Base-by-base conservation (phyloP, 2,797 vertebrate genomes). In the Helostoma temminkii region DNA sequence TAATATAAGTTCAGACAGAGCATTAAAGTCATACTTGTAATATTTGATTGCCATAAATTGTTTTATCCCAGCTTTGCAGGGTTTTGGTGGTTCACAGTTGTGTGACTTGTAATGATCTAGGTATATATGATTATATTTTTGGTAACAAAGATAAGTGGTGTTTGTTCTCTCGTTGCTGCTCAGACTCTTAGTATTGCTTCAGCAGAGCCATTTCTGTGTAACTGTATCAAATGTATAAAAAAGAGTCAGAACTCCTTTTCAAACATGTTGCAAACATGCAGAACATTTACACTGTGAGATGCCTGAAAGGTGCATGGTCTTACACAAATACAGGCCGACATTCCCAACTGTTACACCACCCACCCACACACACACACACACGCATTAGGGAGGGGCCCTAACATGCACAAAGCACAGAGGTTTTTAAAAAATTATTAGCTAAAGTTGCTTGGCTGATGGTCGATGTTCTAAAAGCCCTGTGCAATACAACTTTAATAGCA, bases 401-500 rank as follows among this genome's bases (percentile, higher is more conserved):
- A 80, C 71, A 81, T 78, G 82, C 88, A 85, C 88, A 88, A 87
- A 86, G 85, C 86, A 75, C 88, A 66, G 76, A 88, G 87, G 82
- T 87, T 91, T 86, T 90, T 5, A 89, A 92, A 91, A 88, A 92
- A 91, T 85, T 43, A 91, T 91, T 88, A 90, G 88, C 71, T 85
- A 30, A 88, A 90, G 86, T 91, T 88, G 84, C 81, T 84, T 8
- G 76, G 83, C 83, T 84, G 83, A 84, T 86, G 87, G 83, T 84
- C 54, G 87, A 81, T 83, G 78, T 81, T 87, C 86, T 92, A 91
- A 92, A 92, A 91, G 89, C 90, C 64, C 66, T 61, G 62, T 71
- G 81, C 82, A 87, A 91, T 91, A 88, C 89, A 91, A 90, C 82
- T 92, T 90, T 92, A 88, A 92, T 88, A 85, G 84, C 71, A 74